These are phyloP conservation scores for Prionchulus punctatus DNA, from an alignment of 2,888 invertebrate species.

Conservation along the genomic window DNA sequence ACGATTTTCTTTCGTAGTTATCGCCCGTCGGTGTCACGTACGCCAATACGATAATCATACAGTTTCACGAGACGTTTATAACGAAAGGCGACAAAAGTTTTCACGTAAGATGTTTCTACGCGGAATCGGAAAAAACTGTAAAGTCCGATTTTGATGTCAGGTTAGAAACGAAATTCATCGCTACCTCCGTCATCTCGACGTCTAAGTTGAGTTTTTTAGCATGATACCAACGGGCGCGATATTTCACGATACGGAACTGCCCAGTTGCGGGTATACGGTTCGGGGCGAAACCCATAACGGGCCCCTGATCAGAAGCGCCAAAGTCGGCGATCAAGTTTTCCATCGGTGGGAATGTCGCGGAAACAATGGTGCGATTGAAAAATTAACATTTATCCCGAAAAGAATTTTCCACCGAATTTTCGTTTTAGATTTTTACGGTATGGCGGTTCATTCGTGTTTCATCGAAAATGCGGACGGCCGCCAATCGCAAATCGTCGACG, in stretches of 20 bases:
- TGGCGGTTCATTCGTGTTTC: conserved; percentile 12
- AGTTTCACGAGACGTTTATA: conserved; percentile 12
- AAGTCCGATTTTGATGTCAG: conserved; percentile 10
- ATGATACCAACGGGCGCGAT: conserved; percentile 7
- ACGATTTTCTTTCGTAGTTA: conserved; percentile 5
- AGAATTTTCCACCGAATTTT: too few species aligned
- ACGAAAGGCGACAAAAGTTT: conserved; percentile 12
- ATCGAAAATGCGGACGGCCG: conserved; percentile 9
- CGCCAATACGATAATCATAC: conserved; percentile 11
- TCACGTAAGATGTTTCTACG: conserved; percentile 12
- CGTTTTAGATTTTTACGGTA: conserved; percentile 12
- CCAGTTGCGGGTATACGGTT: conserved; percentile 12
- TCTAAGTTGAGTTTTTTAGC: conserved; percentile 10
- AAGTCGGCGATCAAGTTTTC: conserved; percentile 11
- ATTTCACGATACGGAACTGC: conserved; percentile 8
- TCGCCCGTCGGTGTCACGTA: conserved; percentile 9
- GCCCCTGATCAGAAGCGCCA: conserved; percentile 7
- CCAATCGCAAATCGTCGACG: conserved; percentile 7
- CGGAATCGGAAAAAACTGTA: conserved; percentile 10
- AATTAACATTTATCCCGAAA: too few species aligned
- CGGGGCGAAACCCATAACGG: conserved; percentile 10
- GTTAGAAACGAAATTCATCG: conserved; percentile 2
- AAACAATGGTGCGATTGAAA: conserved; percentile 3
- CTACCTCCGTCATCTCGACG: too few species aligned
- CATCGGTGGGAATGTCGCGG: conserved; percentile 12